These are phyloP conservation scores for Balearica regulorum DNA, from an alignment of 2,797 vertebrate species.

Conservation along the genomic window DNA sequence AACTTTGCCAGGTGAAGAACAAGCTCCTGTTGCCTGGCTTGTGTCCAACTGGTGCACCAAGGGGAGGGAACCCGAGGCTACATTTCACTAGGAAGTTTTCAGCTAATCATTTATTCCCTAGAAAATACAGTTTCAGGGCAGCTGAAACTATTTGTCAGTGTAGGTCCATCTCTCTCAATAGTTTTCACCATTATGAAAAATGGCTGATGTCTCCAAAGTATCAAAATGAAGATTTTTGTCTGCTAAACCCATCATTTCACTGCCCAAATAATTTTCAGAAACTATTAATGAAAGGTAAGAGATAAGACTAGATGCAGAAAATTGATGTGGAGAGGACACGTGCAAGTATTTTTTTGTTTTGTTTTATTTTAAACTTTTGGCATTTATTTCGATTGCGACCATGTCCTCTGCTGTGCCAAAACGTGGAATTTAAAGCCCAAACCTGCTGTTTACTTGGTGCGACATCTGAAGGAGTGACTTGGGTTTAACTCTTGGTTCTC, in stretches of 20 bases:
- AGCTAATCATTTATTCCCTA: not conserved
- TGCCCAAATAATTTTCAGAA: not conserved
- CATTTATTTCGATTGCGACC: not conserved
- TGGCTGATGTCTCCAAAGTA: not conserved
- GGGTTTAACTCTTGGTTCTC: not conserved
- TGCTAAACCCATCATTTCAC: not conserved
- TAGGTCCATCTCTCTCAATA: not conserved
- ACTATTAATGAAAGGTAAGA: not conserved
- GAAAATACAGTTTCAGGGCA: not conserved
- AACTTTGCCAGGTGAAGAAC: not conserved
- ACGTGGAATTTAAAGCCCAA: not conserved
- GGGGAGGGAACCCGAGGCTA: not conserved
- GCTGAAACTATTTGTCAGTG: not conserved
- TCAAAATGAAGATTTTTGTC: not conserved
- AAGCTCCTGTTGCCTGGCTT: not conserved
- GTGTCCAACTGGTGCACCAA: not conserved
- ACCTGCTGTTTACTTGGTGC: not conserved
- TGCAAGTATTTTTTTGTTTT: not conserved
- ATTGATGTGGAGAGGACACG: rapidly evolving
- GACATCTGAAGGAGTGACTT: not conserved
- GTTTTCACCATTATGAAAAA: not conserved
- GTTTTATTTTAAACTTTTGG: not conserved
- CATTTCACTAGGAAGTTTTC: not conserved
- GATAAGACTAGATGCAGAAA: not conserved
- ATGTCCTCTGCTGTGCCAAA: not conserved